A percentile compares a stretch with the other conserved stretches of the same genome.
Conservation (phyloP, 2,113 vertebrate species). For the Casuarius casuarius region DNA sequence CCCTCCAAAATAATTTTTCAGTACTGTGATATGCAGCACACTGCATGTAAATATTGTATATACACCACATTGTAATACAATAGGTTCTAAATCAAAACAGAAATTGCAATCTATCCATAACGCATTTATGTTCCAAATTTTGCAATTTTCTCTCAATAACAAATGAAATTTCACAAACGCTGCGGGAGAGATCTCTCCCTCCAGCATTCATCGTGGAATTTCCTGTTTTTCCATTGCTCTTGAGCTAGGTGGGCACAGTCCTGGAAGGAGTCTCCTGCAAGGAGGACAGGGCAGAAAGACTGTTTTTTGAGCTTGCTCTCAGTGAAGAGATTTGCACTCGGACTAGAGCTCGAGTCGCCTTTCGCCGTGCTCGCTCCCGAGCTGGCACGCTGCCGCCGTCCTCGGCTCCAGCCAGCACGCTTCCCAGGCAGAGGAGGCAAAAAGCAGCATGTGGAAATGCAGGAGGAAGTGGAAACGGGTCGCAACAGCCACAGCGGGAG, state of each 20-base stretch:
- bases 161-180: neutral
- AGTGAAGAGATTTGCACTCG: fast-evolving
- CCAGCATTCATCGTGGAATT: fast-evolving
- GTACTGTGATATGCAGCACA: neutral
- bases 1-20: neutral
- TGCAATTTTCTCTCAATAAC: neutral
- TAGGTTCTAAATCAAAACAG: neutral
- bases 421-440: neutral
- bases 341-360: neutral
- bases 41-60: neutral
- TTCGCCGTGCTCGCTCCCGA: neutral
- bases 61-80: neutral
- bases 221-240: neutral
- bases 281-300: neutral
- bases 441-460: neutral
- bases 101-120: neutral
- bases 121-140: neutral
- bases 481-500: neutral
- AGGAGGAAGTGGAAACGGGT: neutral
- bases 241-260: neutral
- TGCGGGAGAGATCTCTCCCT: neutral
- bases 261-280: neutral
- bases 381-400: neutral
- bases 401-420: neutral
- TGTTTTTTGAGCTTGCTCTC: neutral